A percentile compares a stretch with the other conserved stretches of the same genome.
Conservation (phyloP, 2,113 vertebrate genomes). For the Synodontis membranacea region DNA sequence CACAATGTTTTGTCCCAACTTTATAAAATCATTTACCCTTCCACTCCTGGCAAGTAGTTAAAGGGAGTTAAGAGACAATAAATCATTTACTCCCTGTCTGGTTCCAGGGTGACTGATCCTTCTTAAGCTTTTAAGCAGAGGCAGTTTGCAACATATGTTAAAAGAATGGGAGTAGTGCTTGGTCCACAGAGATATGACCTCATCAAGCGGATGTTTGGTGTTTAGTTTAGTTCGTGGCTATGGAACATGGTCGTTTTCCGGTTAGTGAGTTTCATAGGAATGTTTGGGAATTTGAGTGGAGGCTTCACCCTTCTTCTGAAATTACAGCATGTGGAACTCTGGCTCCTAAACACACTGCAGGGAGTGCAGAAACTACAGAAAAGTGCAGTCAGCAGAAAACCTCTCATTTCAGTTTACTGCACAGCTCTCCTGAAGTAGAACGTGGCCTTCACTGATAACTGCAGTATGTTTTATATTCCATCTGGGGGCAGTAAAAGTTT, state of each 20-base stretch:
- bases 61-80: constrained; percentile 26
- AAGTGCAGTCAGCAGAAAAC: constrained; percentile 29
- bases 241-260: constrained; percentile 30
- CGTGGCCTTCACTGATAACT: neutral
- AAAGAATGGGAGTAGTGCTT: constrained; percentile 29
- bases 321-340: neutral
- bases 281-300: constrained; percentile 27
- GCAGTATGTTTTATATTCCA: constrained; percentile 36
- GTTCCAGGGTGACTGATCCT: constrained; percentile 29
- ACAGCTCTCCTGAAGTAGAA: neutral
- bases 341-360: constrained; percentile 1
- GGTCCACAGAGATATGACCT: constrained; percentile 33
- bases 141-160: constrained; percentile 32
- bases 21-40: neutral
- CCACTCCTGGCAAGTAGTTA: constrained; percentile 13
- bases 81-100: constrained; percentile 42
- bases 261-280: constrained; percentile 7
- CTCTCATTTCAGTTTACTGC: neutral
- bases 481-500: constrained; percentile 32
- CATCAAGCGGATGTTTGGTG: constrained; percentile 19
- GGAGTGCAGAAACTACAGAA: neutral
- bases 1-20: neutral
- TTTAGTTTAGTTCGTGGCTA: constrained; percentile 37
- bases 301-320: neutral
- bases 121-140: constrained; percentile 46